phyloP scores from a whole-genome alignment of 2,888 invertebrate species.

The Hirtodrosophila histrioides region DNA sequence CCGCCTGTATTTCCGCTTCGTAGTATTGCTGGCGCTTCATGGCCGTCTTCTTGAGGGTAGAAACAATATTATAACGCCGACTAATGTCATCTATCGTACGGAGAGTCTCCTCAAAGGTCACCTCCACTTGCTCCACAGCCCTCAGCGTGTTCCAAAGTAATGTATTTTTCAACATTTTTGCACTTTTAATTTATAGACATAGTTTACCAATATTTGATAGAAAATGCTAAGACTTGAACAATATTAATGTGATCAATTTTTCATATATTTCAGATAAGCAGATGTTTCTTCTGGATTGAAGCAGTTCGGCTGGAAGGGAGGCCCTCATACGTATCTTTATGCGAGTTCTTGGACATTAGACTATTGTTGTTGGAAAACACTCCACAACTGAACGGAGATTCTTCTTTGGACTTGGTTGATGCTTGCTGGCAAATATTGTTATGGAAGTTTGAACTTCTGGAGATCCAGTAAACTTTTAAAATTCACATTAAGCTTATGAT shows the following conservation, averaged over 20 bases:
- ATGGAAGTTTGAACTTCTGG: too few relatives aligned
- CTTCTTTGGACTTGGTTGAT: background rate
- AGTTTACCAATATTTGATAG: constrained; percentile 14
- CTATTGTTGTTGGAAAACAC: too few relatives aligned
- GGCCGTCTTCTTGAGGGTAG: constrained; percentile 17
- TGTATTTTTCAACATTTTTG: constrained; percentile 37
- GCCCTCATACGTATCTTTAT: too few relatives aligned
- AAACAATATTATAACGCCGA: constrained; percentile 42
- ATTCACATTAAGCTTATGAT: too few relatives aligned
- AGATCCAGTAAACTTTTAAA: too few relatives aligned
- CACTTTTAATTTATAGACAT: constrained; percentile 39
- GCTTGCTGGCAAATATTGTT: too few relatives aligned
- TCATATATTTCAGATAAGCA: too few relatives aligned
- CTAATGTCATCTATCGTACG: constrained; percentile 37
- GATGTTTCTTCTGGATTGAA: too few relatives aligned
- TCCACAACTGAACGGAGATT: too few relatives aligned
- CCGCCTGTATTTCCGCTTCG: constrained; percentile 61
- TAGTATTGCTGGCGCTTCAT: constrained; percentile 23
- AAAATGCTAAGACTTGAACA: background rate
- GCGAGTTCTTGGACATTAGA: too few relatives aligned
- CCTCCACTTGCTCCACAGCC: constrained; percentile 51
- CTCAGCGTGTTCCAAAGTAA: constrained; percentile 49
- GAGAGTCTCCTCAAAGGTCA: constrained; percentile 46
- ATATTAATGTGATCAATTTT: background rate
- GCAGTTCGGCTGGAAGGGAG: too few relatives aligned